Conservation (phyloP, 1,140 invertebrate species). For the Drosophila kepulauana region DNA sequence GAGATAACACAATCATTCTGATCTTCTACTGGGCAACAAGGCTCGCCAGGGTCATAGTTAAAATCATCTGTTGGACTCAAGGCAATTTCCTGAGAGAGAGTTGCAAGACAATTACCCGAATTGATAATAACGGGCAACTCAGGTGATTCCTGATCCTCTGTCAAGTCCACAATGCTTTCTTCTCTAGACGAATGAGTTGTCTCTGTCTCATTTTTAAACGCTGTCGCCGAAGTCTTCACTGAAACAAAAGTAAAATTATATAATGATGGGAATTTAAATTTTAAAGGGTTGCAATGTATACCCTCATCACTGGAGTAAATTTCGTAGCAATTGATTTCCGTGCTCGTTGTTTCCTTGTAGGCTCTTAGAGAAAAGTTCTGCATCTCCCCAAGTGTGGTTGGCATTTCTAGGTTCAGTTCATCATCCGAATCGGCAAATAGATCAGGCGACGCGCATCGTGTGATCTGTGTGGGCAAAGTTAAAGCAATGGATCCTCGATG, state of each 20-base stretch:
- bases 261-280: neutral
- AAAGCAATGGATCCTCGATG: constrained; percentile 18
- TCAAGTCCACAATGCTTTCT: constrained; percentile 47
- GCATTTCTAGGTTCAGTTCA: constrained; percentile 20
- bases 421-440: constrained; percentile 77
- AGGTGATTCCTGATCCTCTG: constrained; percentile 26
- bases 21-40: constrained; percentile 10
- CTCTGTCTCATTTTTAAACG: neutral
- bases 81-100: neutral
- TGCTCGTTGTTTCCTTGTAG: constrained; percentile 49
- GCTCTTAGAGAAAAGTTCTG: constrained; percentile 45
- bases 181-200: too few relatives aligned
- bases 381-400: constrained; percentile 12
- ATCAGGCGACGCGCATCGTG: constrained; percentile 69
- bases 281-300: constrained; percentile 4
- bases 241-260: constrained; percentile 30
- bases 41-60: constrained; percentile 23
- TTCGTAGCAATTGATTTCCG: constrained; percentile 48
- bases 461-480: constrained; percentile 31
- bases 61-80: constrained; percentile 23
- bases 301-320: constrained; percentile 75
- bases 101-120: neutral
- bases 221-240: constrained; percentile 65
- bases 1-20: constrained; percentile 26
- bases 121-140: neutral